Percentiles rank a stretch among this genome's conserved stretches.
Conservation (phyloP, 1,140 invertebrate species). For the Periplaneta americana region DNA sequence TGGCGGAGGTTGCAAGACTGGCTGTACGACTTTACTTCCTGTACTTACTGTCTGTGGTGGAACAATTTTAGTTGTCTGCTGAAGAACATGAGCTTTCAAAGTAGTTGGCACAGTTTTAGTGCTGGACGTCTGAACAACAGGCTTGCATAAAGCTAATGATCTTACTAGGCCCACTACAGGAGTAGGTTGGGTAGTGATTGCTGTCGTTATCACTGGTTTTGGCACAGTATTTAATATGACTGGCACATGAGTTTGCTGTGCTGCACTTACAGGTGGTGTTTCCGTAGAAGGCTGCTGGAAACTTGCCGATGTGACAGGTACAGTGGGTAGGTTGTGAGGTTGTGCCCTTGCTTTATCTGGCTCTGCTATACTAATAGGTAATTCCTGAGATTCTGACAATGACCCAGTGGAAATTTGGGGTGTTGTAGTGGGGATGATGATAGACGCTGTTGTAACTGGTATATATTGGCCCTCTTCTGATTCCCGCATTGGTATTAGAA, state of each 20-base stretch:
- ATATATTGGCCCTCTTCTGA: slow-evolving; percentile 67
- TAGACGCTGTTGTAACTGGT: slow-evolving; percentile 42
- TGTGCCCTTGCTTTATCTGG: neutral
- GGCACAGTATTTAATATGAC: neutral
- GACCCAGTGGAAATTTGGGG: neutral
- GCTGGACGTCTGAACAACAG: neutral
- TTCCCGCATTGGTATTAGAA: slow-evolving; percentile 63
- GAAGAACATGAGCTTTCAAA: slow-evolving; percentile 16
- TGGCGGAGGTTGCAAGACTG: slow-evolving; percentile 6
- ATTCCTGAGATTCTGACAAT: neutral
- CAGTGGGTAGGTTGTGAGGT: neutral
- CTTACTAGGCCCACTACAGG: neutral
- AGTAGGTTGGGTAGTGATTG: neutral
- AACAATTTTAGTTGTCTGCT: slow-evolving; percentile 13
- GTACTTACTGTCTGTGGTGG: slow-evolving; percentile 4
- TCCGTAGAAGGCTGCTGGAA: neutral
- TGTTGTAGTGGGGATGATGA: neutral
- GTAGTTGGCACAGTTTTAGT: neutral
- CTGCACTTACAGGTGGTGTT: neutral
- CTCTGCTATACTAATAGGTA: neutral
- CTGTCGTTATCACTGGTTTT: neutral
- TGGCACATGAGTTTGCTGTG: neutral
- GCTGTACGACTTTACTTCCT: neutral
- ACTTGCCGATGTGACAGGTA: neutral
- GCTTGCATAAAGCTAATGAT: neutral